Base-by-base conservation (phyloP, 2,888 invertebrate species). In the Maniola hyperantus region DNA sequence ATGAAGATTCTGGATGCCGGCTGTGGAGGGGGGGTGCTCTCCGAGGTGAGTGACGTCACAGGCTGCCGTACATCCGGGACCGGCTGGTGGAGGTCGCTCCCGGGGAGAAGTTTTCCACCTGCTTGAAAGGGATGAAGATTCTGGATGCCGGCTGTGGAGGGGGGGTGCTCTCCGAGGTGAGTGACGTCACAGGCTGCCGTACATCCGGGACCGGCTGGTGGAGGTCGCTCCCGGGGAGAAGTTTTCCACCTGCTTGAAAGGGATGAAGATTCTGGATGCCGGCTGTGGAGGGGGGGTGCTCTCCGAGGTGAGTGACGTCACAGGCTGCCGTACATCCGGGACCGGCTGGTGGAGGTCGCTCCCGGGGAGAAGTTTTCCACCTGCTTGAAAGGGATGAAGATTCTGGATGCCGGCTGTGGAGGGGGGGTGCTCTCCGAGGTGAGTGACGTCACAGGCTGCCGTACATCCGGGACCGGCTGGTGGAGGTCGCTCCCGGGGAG, bases 91-190 rank as follows among this genome's bases (percentile, higher is more conserved):
- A 94, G 58, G 86, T 87, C 20, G 73, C 83, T 15, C 73, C 80
- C 36, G 82, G 84, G 44, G 72, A 89, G 55, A 87, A 91, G 68
- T 90, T 89, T 26, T 75, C 89, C 2, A 81, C 83, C 13, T 96
- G 97, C 0, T 84, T 98, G 34, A 84, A 93, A 72, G 95, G 94
- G 11, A 83, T 95, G 20, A 93, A 93, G 39, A 94, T 99, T 65
- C 83, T 98, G 33, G 99, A 99, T 91, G 95, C 98, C 65, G 99
- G 99, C 0, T 98, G 99, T 87, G 99, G 99, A 39, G 99, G 96
- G 46, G 98, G 98, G 0, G 92, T 97, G 64, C 80, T 97, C 5
- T 91, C 95, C 11, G 96, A 97, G 90, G 94, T 94, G 78, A 74
- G 15, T 20, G 0, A 20, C 11, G 18, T n/a, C n/a, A n/a, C n/a